Percentiles rank a stretch among this genome's conserved stretches.
Evolutionary conservation across 2,888 invertebrate genomes (phyloP).

Genomic region (Apamea anceps): DNA sequence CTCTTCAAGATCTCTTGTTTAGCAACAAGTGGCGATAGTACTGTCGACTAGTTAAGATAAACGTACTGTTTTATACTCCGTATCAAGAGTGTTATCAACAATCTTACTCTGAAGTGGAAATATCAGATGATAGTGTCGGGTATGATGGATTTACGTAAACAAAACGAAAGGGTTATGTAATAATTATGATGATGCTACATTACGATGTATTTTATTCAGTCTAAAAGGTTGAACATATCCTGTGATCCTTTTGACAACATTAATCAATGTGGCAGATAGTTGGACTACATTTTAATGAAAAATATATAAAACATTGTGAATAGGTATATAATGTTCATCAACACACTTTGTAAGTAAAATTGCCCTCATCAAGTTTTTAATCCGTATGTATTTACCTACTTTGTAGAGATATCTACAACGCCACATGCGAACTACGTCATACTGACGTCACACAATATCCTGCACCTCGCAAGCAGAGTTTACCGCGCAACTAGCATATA

Average conservation of each 20-base stretch:
- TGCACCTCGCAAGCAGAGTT: no score
- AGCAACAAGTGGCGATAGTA: constrained; percentile 59
- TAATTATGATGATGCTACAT: not conserved
- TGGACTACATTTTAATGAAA: not conserved
- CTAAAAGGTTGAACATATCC: not conserved
- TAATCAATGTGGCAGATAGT: not conserved
- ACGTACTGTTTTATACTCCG: constrained; percentile 53
- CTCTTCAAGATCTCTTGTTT: constrained; percentile 37
- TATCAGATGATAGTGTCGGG: constrained; percentile 47
- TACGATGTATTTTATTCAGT: not conserved
- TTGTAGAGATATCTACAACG: no score
- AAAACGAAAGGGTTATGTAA: constrained; percentile 37
- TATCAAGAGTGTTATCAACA: constrained; percentile 49
- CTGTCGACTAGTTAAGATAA: constrained; percentile 56
- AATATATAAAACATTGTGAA: not conserved
- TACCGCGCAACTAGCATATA: no score
- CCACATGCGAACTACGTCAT: no score
- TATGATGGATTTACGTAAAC: constrained; percentile 57
- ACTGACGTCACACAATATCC: no score
- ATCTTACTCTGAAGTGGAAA: constrained; percentile 60
- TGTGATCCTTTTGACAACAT: no score
- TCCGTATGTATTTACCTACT: not conserved
- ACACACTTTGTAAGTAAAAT: not conserved
- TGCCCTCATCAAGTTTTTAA: not conserved
- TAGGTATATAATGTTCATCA: not conserved